phyloP scores from a whole-genome alignment of 2,797 vertebrate genomes.

The Hapalemur alaotrensis region DNA sequence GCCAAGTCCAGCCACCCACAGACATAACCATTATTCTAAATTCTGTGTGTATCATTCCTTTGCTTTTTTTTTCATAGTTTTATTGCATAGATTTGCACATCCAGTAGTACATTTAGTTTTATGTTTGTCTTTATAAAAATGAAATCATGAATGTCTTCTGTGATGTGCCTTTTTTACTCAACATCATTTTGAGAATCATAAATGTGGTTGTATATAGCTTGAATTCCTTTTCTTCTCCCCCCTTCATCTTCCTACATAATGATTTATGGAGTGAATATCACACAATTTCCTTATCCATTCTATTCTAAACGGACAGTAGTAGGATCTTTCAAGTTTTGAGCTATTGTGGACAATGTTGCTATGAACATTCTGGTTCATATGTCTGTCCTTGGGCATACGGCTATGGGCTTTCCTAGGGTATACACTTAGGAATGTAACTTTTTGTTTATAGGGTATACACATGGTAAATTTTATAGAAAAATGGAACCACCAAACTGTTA shows the following conservation, averaged over 20 bases:
- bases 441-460: not conserved
- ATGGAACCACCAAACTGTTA: not conserved
- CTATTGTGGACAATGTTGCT: not conserved
- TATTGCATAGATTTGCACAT: not conserved
- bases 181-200: not conserved
- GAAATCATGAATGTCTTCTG: not conserved
- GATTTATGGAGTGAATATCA: not conserved
- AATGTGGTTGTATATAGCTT: not conserved
- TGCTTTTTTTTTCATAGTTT: not conserved
- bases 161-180: not conserved
- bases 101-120: not conserved
- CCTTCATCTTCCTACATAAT: not conserved
- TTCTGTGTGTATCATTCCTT: not conserved
- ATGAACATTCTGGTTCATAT: not conserved
- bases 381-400: not conserved
- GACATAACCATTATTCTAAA: not conserved
- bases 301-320: not conserved
- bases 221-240: not conserved
- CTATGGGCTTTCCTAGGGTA: not conserved
- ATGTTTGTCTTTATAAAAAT: not conserved
- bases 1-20: not conserved
- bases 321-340: not conserved
- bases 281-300: not conserved
- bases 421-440: not conserved
- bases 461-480: not conserved